Conservation (phyloP, 2,113 vertebrate species). For the Triplophysa siluroides region DNA sequence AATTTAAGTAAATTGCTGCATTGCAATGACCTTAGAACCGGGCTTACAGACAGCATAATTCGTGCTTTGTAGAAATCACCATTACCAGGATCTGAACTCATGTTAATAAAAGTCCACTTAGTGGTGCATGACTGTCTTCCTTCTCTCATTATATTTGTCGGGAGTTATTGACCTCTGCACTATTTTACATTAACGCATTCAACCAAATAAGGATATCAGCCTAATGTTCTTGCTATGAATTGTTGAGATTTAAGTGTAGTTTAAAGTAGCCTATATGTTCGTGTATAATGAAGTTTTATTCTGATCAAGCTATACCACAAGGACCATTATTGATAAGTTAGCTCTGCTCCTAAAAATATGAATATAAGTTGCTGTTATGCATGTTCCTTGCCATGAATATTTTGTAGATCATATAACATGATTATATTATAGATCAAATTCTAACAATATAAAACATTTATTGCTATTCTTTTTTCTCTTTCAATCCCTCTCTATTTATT, state of each 20-base stretch:
- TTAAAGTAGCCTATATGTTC: background rate
- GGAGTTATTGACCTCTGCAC: slow-evolving; percentile 14
- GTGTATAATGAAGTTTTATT: background rate
- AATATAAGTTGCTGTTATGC: background rate
- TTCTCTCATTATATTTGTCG: background rate
- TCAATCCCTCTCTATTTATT: slow-evolving; percentile 13
- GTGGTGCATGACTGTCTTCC: background rate
- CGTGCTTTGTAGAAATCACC: background rate
- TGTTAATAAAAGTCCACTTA: slow-evolving; percentile 24
- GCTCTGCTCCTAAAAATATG: background rate
- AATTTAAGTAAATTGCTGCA: background rate
- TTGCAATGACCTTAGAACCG: background rate
- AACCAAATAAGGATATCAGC: slow-evolving; percentile 7
- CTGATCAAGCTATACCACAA: background rate
- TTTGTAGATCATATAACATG: too few species aligned
- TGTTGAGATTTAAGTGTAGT: background rate
- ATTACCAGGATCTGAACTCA: background rate
- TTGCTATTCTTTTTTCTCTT: slow-evolving; percentile 17
- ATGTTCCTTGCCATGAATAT: too few species aligned
- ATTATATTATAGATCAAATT: background rate
- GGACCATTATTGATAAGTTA: background rate
- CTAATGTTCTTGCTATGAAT: background rate
- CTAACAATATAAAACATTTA: background rate
- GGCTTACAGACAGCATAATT: background rate
- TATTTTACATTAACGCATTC: background rate